phyloP scores from a whole-genome alignment of 2,888 invertebrate genomes.

The Xanthorhoe designata region DNA sequence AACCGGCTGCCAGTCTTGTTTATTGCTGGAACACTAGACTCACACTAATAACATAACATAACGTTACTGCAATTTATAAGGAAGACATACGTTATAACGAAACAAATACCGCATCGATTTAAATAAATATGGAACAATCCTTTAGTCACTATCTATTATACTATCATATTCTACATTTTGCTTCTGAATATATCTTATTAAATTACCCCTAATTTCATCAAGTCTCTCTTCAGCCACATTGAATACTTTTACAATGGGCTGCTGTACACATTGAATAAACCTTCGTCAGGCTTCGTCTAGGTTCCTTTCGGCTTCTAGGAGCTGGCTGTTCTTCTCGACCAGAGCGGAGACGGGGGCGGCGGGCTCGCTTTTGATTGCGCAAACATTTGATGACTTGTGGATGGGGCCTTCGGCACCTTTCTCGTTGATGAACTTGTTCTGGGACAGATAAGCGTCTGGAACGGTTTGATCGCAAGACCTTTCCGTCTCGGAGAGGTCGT shows the following conservation, averaged over 20 bases:
- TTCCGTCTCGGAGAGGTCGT: conserved; percentile 53
- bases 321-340: conserved; percentile 22
- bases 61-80: background rate
- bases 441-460: conserved; percentile 45
- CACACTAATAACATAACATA: background rate
- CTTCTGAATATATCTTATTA: conserved; percentile 21
- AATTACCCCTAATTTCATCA: conserved; percentile 23
- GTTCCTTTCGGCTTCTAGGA: conserved; percentile 3
- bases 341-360: conserved; percentile 16
- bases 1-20: too few species aligned
- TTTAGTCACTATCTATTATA: conserved; percentile 13
- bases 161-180: conserved; percentile 12
- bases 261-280: conserved; percentile 19
- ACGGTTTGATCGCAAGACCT: conserved; percentile 45
- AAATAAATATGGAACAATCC: background rate
- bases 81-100: background rate
- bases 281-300: conserved; percentile 41
- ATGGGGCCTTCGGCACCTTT: conserved; percentile 36
- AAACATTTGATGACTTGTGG: conserved; percentile 24
- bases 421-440: conserved; percentile 50
- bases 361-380: conserved; percentile 31
- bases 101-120: background rate
- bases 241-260: conserved; percentile 18
- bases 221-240: conserved; percentile 29
- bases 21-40: background rate